Percentiles rank a stretch among this genome's conserved stretches.
These are phyloP conservation scores for Mormoops blainvillei DNA, from an alignment of 2,113 vertebrate species.

Conservation along the genomic window DNA sequence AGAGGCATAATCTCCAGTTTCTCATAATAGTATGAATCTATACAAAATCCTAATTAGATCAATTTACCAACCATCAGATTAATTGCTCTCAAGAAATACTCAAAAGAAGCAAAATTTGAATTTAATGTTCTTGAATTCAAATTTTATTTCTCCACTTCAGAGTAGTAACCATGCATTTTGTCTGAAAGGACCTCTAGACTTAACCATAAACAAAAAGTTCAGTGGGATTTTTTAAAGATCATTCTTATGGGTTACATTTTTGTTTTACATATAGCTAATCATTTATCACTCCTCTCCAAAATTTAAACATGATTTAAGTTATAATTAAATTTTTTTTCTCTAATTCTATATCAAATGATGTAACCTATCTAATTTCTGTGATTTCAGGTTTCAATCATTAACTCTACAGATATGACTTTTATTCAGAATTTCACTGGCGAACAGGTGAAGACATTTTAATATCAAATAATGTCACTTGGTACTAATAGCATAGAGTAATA, in stretches of 20 bases:
- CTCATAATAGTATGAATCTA: background rate
- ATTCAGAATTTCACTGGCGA: conserved; percentile 98
- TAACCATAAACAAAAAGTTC: conserved; percentile 2
- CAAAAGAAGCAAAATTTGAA: no score
- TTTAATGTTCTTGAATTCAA: background rate
- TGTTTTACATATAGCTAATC: background rate
- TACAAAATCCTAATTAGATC: background rate
- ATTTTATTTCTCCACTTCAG: background rate
- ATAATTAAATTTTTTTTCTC: background rate
- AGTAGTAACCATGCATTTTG: background rate
- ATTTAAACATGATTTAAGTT: background rate
- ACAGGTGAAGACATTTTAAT: conserved; percentile 85
- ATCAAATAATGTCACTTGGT: background rate
- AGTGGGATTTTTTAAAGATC: background rate
- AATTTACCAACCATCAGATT: background rate
- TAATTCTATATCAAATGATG: background rate
- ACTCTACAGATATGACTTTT: conserved; percentile 94
- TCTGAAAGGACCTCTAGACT: background rate
- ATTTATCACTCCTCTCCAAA: background rate
- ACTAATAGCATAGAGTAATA: background rate
- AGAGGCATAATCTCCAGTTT: background rate
- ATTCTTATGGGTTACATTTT: background rate
- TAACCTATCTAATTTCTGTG: conserved; percentile 58
- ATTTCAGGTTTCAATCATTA: conserved; percentile 94
- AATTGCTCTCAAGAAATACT: no score